Base-by-base conservation (phyloP, 92 coral and sea anemone species). In the Zoanthus sociatus region DNA sequence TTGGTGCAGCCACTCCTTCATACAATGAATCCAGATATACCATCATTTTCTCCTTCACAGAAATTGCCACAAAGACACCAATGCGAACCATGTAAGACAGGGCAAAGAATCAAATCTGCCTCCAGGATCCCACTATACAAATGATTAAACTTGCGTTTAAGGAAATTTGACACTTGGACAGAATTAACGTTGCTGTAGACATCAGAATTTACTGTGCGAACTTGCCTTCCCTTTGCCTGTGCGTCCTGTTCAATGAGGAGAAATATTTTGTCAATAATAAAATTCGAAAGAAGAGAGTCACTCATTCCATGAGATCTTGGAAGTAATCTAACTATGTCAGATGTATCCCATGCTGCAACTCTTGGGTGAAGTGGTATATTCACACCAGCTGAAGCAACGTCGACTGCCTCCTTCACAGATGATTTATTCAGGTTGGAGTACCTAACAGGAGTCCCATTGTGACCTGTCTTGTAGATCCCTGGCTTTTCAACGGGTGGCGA, bases 211-310 rank as follows among this genome's bases (percentile, higher is more conserved):
- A 84, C 76, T 75, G 92, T 89, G 63, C 54, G 30, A 17, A 84
- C 78, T 14, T 76, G 64, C 26, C 84, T 50, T 21, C 77, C 83
- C 67, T 54, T 84, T 66, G 82, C 64, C 77, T 47, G 60, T 63
- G 71, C 55, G 87, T 75, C 71, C 33, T 66, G 71, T 20, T 88
- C 92, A 21, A 79, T 78, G 51, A 90, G 33, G 54, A 86, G 67
- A 51, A 86, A 77, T 15, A 86, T 33, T 42, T 90, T 70, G 85
- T 90, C 81, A 30, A 90, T 67, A 0, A 90, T 69, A 55, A 90
- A 79, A 50, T 90, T 90, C 20, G 93, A 90, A 63, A 90, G 83
- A 74, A 77, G 78, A 20, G 79, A 86, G 46, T 78, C 89, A 76
- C 73, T 66, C 3, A 68, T 67, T 70, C 72, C 86, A 73, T 77